Conservation (phyloP, 2,113 vertebrate genomes). For the Plectropomus leopardus region DNA sequence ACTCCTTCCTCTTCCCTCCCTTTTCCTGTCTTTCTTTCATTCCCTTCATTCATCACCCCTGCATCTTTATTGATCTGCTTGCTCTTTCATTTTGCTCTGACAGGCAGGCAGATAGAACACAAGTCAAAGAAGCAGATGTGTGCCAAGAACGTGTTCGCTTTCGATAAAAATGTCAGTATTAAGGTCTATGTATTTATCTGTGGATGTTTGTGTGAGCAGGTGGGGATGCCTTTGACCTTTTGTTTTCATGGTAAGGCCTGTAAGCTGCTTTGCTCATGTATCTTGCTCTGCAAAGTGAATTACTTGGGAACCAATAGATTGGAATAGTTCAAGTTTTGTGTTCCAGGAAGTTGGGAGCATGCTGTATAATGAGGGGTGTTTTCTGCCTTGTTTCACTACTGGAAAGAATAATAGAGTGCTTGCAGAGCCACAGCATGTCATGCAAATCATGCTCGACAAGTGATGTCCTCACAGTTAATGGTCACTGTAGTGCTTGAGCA, state of each 20-base stretch:
- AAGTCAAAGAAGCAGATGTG: slow-evolving; percentile 24
- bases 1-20: background rate
- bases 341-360: slow-evolving; percentile 10
- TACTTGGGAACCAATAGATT: slow-evolving; percentile 19
- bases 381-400: slow-evolving; percentile 31
- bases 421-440: slow-evolving; percentile 42
- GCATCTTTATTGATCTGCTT: slow-evolving; percentile 50
- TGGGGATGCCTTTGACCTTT: slow-evolving; percentile 54
- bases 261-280: slow-evolving; percentile 70
- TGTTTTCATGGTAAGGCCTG: slow-evolving; percentile 53
- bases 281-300: slow-evolving; percentile 41
- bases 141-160: slow-evolving; percentile 40
- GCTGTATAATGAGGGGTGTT: slow-evolving; percentile 23
- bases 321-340: slow-evolving; percentile 11
- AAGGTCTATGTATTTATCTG: slow-evolving; percentile 16
- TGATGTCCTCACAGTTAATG: slow-evolving; percentile 59
- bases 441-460: slow-evolving; percentile 66
- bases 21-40: slow-evolving; percentile 25
- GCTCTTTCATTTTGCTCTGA: slow-evolving; percentile 43
- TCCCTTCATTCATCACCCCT: slow-evolving; percentile 49
- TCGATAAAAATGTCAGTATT: slow-evolving; percentile 43
- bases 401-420: slow-evolving; percentile 49
- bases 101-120: slow-evolving; percentile 28
- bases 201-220: slow-evolving; percentile 43
- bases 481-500: slow-evolving; percentile 16